Evolutionary conservation across 2,888 invertebrate species (phyloP).

Genomic region (Trissonchulus latispiculum): DNA sequence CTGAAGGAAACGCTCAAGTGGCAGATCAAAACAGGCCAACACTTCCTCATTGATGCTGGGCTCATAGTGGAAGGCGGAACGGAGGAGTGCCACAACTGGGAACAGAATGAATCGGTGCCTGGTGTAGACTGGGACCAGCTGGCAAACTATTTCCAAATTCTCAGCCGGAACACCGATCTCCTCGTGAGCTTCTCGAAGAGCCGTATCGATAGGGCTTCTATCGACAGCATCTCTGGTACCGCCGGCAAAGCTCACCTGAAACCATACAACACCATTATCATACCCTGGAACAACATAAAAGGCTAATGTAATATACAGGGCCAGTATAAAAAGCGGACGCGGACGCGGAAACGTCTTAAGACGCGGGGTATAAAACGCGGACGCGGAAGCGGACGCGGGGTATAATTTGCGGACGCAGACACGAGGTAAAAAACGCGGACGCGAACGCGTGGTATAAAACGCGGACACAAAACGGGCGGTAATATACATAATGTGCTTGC

Average conservation of each 20-base stretch:
- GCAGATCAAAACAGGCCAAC: background rate
- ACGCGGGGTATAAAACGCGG: too few relatives aligned
- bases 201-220: background rate
- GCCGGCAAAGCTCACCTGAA: background rate
- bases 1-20: slow-evolving; percentile 7
- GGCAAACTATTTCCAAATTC: background rate
- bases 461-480: too few relatives aligned
- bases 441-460: too few relatives aligned
- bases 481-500: too few relatives aligned
- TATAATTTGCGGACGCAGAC: too few relatives aligned
- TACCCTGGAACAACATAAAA: too few relatives aligned
- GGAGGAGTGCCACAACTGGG: background rate
- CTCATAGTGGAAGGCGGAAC: background rate
- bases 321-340: too few relatives aligned
- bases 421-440: too few relatives aligned
- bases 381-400: too few relatives aligned
- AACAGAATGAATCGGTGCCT: background rate
- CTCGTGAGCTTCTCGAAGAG: slow-evolving; percentile 12
- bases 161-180: slow-evolving; percentile 5
- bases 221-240: background rate
- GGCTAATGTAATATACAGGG: too few relatives aligned
- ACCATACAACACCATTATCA: background rate
- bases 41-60: slow-evolving; percentile 2
- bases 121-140: background rate
- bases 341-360: too few relatives aligned